phyloP scores from a whole-genome alignment of 2,797 vertebrate species.

The Nannoperca australis region DNA sequence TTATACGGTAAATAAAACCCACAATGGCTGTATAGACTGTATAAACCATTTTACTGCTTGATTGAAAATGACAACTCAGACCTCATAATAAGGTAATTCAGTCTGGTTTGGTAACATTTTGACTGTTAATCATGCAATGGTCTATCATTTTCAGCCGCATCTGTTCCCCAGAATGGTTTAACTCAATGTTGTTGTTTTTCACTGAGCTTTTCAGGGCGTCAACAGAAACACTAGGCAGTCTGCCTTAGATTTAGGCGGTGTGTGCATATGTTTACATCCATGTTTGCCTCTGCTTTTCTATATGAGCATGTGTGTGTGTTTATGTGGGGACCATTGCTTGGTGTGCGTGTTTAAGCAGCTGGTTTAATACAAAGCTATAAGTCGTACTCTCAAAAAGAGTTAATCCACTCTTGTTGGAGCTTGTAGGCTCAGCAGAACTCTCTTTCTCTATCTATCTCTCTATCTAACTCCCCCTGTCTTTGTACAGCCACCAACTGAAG shows the following conservation, averaged over 20 bases:
- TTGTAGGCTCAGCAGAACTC: slow-evolving; percentile 60
- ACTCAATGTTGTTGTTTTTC: neutral
- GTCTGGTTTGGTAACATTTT: neutral
- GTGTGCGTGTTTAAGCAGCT: slow-evolving; percentile 73
- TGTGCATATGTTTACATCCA: neutral
- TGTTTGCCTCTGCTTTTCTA: slow-evolving; percentile 11
- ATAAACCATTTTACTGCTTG: slow-evolving; percentile 13
- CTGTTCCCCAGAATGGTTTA: neutral
- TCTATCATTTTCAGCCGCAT: neutral
- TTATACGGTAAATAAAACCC: slow-evolving; percentile 1
- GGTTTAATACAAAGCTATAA: slow-evolving; percentile 74
- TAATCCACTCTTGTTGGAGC: slow-evolving; percentile 68
- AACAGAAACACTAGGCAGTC: neutral
- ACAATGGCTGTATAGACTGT: neutral
- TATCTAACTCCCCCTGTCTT: neutral
- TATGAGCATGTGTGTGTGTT: slow-evolving; percentile 28
- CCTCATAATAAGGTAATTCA: neutral
- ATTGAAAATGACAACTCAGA: neutral
- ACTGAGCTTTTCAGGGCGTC: neutral
- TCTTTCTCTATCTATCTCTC: neutral
- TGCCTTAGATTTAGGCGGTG: too few relatives aligned
- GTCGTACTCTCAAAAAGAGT: slow-evolving; percentile 69
- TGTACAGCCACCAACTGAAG: slow-evolving; percentile 8
- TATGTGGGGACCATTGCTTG: slow-evolving; percentile 23
- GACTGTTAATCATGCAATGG: neutral